These are phyloP conservation scores for Dasysyrphus tricinctus DNA, from an alignment of 2,888 invertebrate genomes.

Conservation along the genomic window DNA sequence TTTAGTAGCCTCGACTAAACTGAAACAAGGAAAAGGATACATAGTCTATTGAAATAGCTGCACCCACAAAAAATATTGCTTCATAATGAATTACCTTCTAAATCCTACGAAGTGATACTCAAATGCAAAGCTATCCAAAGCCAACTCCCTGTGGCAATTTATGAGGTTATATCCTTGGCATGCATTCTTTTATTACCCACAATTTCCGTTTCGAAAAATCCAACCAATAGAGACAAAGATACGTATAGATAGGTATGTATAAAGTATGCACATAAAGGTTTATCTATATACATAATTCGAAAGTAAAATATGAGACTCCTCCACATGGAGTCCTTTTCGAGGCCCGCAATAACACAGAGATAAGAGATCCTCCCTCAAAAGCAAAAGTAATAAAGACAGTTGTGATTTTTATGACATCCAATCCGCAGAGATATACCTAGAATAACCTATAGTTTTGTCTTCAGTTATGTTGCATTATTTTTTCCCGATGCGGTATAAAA, in stretches of 20 bases:
- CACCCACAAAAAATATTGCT: constrained; percentile 32
- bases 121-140: constrained; percentile 54
- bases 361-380: constrained; percentile 44
- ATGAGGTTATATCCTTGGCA: constrained; percentile 63
- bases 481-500: constrained; percentile 41
- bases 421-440: constrained; percentile 8
- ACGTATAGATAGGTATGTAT: too few relatives aligned
- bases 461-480: constrained; percentile 16
- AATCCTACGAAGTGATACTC: constrained; percentile 53
- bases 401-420: constrained; percentile 69
- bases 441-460: neutral
- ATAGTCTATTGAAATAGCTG: constrained; percentile 34
- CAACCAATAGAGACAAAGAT: constrained; percentile 26
- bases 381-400: constrained; percentile 66
- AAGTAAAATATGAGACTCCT: constrained; percentile 49
- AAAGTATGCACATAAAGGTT: neutral
- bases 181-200: constrained; percentile 62
- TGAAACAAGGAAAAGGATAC: constrained; percentile 36
- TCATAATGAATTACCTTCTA: constrained; percentile 64
- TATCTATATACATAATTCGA: constrained; percentile 1
- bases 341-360: neutral
- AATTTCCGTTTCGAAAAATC: constrained; percentile 10
- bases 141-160: constrained; percentile 64
- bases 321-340: constrained; percentile 35
- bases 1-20: neutral